These are phyloP conservation scores for Macroglossus sobrinus DNA, from an alignment of 2,113 vertebrate species.

Conservation along the genomic window DNA sequence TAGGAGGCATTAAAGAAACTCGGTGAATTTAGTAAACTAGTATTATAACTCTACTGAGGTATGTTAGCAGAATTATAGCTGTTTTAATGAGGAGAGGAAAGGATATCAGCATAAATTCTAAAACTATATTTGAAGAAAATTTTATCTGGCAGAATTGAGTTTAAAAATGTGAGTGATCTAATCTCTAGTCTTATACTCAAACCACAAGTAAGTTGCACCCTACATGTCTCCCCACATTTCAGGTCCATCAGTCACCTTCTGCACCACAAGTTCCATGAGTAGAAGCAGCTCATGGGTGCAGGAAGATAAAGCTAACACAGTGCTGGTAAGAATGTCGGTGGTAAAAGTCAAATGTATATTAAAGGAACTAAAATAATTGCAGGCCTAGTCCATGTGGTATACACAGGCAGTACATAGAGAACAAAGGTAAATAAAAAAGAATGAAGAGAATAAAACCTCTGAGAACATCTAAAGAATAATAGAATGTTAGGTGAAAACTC, in stretches of 20 bases:
- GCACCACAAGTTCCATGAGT: neutral
- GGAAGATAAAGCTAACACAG: neutral
- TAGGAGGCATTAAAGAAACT: neutral
- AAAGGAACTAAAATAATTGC: neutral
- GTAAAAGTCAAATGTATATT: neutral
- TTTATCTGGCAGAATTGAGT: neutral
- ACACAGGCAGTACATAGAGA: neutral
- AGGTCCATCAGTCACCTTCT: neutral
- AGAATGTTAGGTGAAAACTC: neutral
- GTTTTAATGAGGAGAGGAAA: neutral
- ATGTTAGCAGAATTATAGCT: neutral
- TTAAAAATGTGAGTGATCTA: neutral
- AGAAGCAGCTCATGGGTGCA: neutral
- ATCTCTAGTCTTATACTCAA: neutral
- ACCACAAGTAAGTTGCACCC: neutral
- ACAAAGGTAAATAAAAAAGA: constrained; percentile 24
- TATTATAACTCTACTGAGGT: neutral
- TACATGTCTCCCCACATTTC: neutral
- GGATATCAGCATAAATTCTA: neutral
- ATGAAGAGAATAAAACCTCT: neutral
- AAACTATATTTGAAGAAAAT: neutral
- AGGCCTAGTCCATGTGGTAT: neutral
- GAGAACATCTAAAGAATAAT: neutral
- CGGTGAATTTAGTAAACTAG: neutral
- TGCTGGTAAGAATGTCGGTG: neutral